Evolutionary conservation across 2,888 invertebrate genomes (phyloP), one percentile per base, ranked within the genome.

Genomic region (Harpagoxenus sublaevis): DNA sequence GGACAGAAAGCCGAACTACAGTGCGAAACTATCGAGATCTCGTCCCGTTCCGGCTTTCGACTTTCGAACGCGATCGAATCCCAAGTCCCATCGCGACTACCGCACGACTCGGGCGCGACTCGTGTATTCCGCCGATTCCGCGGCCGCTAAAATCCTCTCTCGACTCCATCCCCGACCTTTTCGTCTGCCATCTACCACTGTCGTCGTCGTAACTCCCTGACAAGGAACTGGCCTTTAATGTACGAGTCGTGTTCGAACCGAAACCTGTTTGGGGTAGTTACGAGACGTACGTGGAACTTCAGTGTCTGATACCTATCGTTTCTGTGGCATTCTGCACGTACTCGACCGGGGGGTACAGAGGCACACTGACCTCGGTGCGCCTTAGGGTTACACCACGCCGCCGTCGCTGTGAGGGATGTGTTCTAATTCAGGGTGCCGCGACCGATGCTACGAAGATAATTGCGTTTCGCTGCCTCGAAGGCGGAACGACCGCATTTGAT

Each of bases 211-310:
- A 86, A 84, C 84, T 86, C 84, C 66, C 79, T 78, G 84, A 86
- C 91, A 78, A 87, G 83, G 84, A 87, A 88, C 77, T 73, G 87
- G 91, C 91, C 91, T 92, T 94, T 94, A 94, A 94, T 94, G 94
- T 92, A 91, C 90, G 92, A 94, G 92, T 92, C 93, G 87, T 94
- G 94, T 94, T 92, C 88, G 89, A 91, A 90, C 88, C 88, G 89
- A 92, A 92, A 92, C 90, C 92, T 91, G 92, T 93, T 94, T 92
- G 88, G 90, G 81, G 86, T 92, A 93, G 93, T 93, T 94, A 91
- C 87, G 88, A 87, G 88, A 88, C 86, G 87, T 89, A 84, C 79
- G 86, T 78, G 84, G 84, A 88, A 92, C 87, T 91, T 87, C 71
- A 23, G 77, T 79, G 79, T 31, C 81, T 86, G 88, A 88, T 87